These are phyloP conservation scores for Colletes collaris DNA, from an alignment of 2,888 invertebrate genomes.

Conservation along the genomic window DNA sequence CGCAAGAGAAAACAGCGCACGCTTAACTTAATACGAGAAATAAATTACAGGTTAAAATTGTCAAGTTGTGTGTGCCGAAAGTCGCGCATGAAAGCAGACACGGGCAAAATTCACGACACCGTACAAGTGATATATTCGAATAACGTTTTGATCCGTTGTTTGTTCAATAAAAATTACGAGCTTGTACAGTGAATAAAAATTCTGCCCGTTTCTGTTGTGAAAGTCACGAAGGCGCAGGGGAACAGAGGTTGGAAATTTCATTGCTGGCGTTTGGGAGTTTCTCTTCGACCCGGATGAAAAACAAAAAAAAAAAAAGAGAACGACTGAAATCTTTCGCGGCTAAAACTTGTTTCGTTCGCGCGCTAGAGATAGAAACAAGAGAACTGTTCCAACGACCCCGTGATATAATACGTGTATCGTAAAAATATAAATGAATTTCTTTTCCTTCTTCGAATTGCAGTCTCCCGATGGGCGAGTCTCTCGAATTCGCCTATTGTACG, in stretches of 20 bases:
- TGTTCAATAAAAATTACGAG: too few relatives aligned
- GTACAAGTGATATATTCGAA: too few relatives aligned
- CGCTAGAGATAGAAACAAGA: neutral
- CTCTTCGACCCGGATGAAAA: neutral
- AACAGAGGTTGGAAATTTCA: neutral
- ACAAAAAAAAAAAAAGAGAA: neutral
- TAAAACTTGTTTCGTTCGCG: neutral
- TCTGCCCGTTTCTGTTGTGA: too few relatives aligned
- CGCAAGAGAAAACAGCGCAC: constrained; percentile 47
- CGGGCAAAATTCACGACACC: neutral
- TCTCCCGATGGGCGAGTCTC: constrained; percentile 39
- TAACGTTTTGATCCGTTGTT: too few relatives aligned
- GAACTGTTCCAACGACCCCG: neutral
- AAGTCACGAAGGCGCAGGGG: neutral
- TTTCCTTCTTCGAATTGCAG: constrained; percentile 31
- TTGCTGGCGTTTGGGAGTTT: neutral
- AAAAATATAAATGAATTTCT: constrained; percentile 40
- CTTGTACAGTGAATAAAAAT: too few relatives aligned
- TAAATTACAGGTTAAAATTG: constrained; percentile 44
- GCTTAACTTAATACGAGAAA: constrained; percentile 24
- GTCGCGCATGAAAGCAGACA: constrained; percentile 14
- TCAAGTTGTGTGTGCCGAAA: constrained; percentile 56
- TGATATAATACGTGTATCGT: constrained; percentile 13
- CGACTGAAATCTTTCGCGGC: too few relatives aligned
- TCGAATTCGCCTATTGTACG: constrained; percentile 24